Evolutionary conservation across 2,888 invertebrate genomes (phyloP).

Genomic region (Caenorhabditis zanzibari): DNA sequence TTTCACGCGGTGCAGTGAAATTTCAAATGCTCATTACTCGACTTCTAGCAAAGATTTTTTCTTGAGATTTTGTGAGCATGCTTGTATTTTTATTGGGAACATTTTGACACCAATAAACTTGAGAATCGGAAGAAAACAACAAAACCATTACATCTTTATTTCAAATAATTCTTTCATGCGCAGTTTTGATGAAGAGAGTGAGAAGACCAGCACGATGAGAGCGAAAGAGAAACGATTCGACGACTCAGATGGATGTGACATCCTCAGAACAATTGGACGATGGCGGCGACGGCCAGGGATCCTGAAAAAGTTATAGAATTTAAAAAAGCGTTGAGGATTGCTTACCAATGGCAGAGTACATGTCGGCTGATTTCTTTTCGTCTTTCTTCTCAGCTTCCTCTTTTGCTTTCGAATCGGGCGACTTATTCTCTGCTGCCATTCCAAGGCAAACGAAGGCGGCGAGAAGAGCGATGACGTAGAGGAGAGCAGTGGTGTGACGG

Average conservation of each 20-base stretch:
- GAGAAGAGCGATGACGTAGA: conserved; percentile 12
- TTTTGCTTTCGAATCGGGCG: neutral
- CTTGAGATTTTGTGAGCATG: too few species aligned
- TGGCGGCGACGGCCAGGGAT: neutral
- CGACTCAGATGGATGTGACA: neutral
- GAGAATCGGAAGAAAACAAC: neutral
- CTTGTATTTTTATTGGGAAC: too few species aligned
- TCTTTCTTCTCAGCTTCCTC: neutral
- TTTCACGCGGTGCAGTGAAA: too few species aligned
- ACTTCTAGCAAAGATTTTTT: too few species aligned
- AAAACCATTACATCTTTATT: neutral
- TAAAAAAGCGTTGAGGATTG: too few species aligned
- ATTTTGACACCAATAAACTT: too few species aligned
- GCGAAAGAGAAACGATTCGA: conserved; percentile 11
- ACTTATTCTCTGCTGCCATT: neutral
- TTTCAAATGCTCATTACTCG: too few species aligned
- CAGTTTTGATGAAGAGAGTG: neutral
- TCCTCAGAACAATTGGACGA: neutral
- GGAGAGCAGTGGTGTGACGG: conserved; percentile 9
- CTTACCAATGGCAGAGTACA: neutral
- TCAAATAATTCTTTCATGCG: neutral
- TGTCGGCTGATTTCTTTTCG: neutral
- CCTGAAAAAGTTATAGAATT: neutral
- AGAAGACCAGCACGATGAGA: neutral
- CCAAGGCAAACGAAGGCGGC: conserved; percentile 13